Evolutionary conservation across 2,888 invertebrate genomes (phyloP), one percentile per base, ranked within the genome.

Genomic region (Mythimna ferrago): DNA sequence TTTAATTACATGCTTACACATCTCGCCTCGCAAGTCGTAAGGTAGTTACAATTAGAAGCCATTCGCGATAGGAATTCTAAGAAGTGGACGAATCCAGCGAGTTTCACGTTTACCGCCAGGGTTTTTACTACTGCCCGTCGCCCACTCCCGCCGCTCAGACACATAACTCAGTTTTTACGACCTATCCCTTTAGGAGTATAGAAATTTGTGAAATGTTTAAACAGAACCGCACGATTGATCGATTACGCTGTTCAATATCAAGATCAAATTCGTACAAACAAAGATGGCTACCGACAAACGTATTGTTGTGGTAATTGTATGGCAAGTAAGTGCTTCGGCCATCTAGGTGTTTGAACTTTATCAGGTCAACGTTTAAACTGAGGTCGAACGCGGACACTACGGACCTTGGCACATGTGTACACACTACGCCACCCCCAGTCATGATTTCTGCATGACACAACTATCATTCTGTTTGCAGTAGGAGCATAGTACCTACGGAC

Each of bases 281-380:
- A 86, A 83, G 76, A 84, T 86, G 80, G 75, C 88, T 74, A 81
- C 74, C 74, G 81, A 83, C 74, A 82, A 79, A 83, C 80, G 84
- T 80, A 84, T 86, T 83, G 81, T 83, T 71, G 67, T 35, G 26
- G 16, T 26, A 6, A 48, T 48, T 56, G 56, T 82, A 76, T 61
- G 57, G 35, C 48, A 53, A 53, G 51, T 19, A 62, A 57, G n/a
- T 61, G 72, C 76, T 82, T 83, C 76, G 68, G 65, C 72, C 82
- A 83, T 81, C 73, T 83, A 88, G 88, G 86, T 89, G 87, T 89
- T 87, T 91, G 91, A 93, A 92, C 91, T 90, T 89, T 88, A 89
- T 81, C 91, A 90, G 92, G 93, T 93, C 92, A 93, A 88, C 75
- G 88, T 85, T 86, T 88, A 92, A 93, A 93, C 93, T 94, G 93